A percentile compares a stretch with the other conserved stretches of the same genome.
phyloP scores from a whole-genome alignment of 2,888 invertebrate species.

The Protophormia terraenovae region DNA sequence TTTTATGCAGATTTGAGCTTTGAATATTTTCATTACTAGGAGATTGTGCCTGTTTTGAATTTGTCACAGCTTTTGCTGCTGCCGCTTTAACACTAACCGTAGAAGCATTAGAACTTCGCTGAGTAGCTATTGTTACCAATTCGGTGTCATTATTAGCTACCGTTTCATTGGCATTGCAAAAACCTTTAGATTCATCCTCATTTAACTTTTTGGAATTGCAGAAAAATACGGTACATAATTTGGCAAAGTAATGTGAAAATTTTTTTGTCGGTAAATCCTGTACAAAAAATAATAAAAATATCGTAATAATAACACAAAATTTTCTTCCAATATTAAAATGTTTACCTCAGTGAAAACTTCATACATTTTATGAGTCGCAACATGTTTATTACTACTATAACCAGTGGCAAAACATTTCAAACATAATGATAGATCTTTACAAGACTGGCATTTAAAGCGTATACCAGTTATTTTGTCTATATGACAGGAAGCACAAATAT shows the following conservation, averaged over 20 bases:
- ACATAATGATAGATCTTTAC: constrained; percentile 78
- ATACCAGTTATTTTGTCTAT: constrained; percentile 78
- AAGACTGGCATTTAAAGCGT: constrained; percentile 79
- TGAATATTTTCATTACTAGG: not conserved
- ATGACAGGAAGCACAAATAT: constrained; percentile 76
- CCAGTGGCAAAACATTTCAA: constrained; percentile 79
- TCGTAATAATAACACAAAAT: not conserved
- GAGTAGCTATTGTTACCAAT: constrained; percentile 68
- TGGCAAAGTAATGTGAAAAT: constrained; percentile 75
- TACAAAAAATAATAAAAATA: not conserved
- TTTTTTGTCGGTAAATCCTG: constrained; percentile 76
- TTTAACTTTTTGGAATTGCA: constrained; percentile 65
- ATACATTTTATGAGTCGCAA: constrained; percentile 78
- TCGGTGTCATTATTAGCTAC: constrained; percentile 71
- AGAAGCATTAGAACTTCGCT: constrained; percentile 59
- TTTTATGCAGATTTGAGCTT: constrained; percentile 35
- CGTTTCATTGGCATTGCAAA: constrained; percentile 76
- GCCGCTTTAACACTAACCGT: constrained; percentile 49
- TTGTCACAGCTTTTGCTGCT: constrained; percentile 17
- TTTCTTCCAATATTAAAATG: not conserved
- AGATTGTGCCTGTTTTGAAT: constrained; percentile 5
- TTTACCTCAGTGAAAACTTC: constrained; percentile 78
- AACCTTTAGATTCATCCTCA: constrained; percentile 73
- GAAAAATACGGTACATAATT: constrained; percentile 75
- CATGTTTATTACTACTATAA: constrained; percentile 75